These are phyloP conservation scores for Lasaia peninsularis DNA, from an alignment of 1,140 invertebrate species.

Conservation along the genomic window DNA sequence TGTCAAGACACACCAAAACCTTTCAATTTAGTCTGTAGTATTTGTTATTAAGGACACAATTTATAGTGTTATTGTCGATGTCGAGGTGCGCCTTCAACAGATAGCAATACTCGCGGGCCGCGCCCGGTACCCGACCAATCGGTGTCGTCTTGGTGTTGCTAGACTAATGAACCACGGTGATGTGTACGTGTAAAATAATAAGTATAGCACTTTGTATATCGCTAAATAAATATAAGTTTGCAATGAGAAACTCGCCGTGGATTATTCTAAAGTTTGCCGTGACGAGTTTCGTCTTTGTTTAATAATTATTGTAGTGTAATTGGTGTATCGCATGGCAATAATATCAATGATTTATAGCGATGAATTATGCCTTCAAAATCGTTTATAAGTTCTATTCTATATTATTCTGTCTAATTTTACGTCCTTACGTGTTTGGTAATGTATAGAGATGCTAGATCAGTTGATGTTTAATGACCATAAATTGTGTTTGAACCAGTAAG, in stretches of 20 bases:
- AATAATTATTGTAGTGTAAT: conserved; percentile 16
- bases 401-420: background rate
- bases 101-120: conserved; percentile 57
- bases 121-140: conserved; percentile 58
- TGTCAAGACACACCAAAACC: too few relatives aligned
- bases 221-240: conserved; percentile 2
- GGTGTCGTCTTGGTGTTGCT: conserved; percentile 68
- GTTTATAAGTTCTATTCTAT: conserved; percentile 1
- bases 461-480: background rate
- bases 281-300: background rate
- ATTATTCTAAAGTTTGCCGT: background rate
- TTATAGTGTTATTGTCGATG: background rate
- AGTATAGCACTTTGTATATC: conserved; percentile 42
- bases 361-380: background rate
- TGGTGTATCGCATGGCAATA: conserved; percentile 43
- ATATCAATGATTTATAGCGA: conserved; percentile 20
- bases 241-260: conserved; percentile 13
- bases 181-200: conserved; percentile 34
- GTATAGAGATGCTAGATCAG: background rate
- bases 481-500: background rate
- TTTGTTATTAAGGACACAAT: conserved; percentile 12
- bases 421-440: background rate
- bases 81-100: conserved; percentile 28
- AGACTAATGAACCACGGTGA: conserved; percentile 19
- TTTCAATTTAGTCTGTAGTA: background rate